Conservation (phyloP, 2,113 vertebrate species). For the Aphyosemion australe region DNA sequence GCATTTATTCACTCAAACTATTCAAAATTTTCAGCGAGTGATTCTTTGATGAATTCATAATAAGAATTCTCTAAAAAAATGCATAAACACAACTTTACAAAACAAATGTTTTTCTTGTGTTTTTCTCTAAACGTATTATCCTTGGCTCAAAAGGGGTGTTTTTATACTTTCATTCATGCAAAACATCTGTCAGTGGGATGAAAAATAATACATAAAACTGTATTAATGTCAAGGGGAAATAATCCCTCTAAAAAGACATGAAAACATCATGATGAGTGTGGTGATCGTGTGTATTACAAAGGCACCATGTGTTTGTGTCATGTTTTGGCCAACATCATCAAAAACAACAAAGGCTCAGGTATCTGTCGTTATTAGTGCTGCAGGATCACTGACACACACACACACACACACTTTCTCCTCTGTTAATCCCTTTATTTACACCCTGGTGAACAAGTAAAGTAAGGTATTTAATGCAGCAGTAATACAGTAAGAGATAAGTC, state of each 20-base stretch:
- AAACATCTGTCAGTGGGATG: slow-evolving; percentile 51
- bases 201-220: slow-evolving; percentile 43
- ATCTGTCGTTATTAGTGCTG: slow-evolving; percentile 29
- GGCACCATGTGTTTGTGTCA: slow-evolving; percentile 17
- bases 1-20: too few species aligned
- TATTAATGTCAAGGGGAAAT: slow-evolving; percentile 20
- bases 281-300: slow-evolving; percentile 25
- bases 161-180: slow-evolving; percentile 22
- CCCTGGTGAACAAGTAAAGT: slow-evolving; percentile 18
- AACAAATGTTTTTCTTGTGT: too few species aligned
- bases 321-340: slow-evolving; percentile 21
- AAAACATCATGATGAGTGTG: slow-evolving; percentile 44
- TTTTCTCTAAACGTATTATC: slow-evolving; percentile 15
- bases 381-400: slow-evolving; percentile 44
- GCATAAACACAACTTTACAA: too few species aligned
- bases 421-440: slow-evolving; percentile 64
- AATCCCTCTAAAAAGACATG: slow-evolving; percentile 44
- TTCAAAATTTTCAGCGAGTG: too few species aligned
- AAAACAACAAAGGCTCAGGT: slow-evolving; percentile 55
- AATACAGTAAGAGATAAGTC: slow-evolving; percentile 41
- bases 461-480: slow-evolving; percentile 55
- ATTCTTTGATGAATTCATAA: too few species aligned
- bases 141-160: slow-evolving; percentile 24
- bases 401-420: not conserved
- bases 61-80: too few species aligned